These are phyloP conservation scores for Pteromalus puparum DNA, from an alignment of 1,140 invertebrate species.

Conservation along the genomic window DNA sequence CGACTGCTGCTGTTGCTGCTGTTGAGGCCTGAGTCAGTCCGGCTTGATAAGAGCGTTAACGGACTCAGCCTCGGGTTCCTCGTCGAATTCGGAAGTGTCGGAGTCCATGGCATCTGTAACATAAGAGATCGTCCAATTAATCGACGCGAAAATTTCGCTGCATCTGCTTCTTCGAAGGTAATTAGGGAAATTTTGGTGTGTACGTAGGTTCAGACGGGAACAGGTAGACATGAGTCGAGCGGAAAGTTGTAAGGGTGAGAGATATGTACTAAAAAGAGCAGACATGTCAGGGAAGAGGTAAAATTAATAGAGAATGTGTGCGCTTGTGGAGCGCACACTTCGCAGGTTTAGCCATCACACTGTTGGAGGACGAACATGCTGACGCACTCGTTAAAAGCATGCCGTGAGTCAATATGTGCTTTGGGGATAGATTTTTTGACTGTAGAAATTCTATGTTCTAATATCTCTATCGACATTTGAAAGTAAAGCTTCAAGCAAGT, in stretches of 20 bases:
- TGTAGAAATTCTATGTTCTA: too few relatives aligned
- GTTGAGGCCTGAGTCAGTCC: slow-evolving; percentile 33
- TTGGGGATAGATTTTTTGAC: neutral
- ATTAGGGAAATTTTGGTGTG: neutral
- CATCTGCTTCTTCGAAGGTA: slow-evolving; percentile 5
- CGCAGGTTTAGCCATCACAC: neutral
- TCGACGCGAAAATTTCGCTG: neutral
- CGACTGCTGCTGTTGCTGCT: neutral
- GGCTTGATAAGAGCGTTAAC: slow-evolving; percentile 51
- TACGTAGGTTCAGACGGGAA: neutral
- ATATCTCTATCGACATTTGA: too few relatives aligned
- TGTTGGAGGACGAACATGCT: neutral
- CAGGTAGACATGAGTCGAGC: neutral
- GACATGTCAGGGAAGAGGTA: neutral
- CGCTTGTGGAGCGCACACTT: neutral
- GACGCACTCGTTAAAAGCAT: neutral
- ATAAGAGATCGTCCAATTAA: neutral
- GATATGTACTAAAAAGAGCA: neutral
- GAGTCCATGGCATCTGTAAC: slow-evolving; percentile 55
- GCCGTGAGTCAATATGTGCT: neutral
- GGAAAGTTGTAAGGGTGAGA: neutral
- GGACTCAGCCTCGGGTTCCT: slow-evolving; percentile 52
- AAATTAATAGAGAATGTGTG: neutral
- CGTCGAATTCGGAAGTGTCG: slow-evolving; percentile 51
- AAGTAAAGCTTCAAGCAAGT: too few relatives aligned